Conservation (phyloP, 1,140 invertebrate species). For the Anagrus nilaparvatae region DNA sequence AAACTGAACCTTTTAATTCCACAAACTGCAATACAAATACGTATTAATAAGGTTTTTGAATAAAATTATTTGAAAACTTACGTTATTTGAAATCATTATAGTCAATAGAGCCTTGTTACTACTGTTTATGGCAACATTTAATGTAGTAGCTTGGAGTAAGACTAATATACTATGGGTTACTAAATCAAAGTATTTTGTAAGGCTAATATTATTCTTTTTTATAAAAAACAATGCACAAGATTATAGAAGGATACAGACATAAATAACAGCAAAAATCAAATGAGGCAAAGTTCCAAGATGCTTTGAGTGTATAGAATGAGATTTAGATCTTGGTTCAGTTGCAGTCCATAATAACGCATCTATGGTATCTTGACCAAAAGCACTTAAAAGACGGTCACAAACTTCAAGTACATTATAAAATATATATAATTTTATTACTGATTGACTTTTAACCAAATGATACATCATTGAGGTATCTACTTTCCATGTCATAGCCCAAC, state of each 20-base stretch:
- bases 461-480: slow-evolving; percentile 98
- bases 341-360: slow-evolving; percentile 97
- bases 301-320: slow-evolving; percentile 50
- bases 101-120: slow-evolving; percentile 95
- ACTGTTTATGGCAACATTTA: slow-evolving; percentile 99
- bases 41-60: slow-evolving; percentile 2
- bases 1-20: slow-evolving; percentile 96
- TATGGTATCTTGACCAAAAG: slow-evolving; percentile 96
- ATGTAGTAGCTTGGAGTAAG: slow-evolving; percentile 86
- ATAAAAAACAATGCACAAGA: background rate
- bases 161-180: slow-evolving; percentile 88
- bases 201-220: background rate
- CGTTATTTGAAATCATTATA: slow-evolving; percentile 99
- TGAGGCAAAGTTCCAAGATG: slow-evolving; percentile 83
- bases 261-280: slow-evolving; percentile 77
- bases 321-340: slow-evolving; percentile 74
- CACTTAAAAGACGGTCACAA: slow-evolving; percentile 88
- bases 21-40: slow-evolving; percentile 70
- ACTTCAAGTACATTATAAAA: slow-evolving; percentile 99
- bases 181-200: slow-evolving; percentile 27
- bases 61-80: slow-evolving; percentile 46
- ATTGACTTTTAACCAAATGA: slow-evolving; percentile 96
- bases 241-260: slow-evolving; percentile 85
- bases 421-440: slow-evolving; percentile 97
- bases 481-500: slow-evolving; percentile 75